Evolutionary conservation across 2,113 vertebrate species (phyloP), one percentile per base, ranked within the genome.

Genomic region (Mustela lutreola): DNA sequence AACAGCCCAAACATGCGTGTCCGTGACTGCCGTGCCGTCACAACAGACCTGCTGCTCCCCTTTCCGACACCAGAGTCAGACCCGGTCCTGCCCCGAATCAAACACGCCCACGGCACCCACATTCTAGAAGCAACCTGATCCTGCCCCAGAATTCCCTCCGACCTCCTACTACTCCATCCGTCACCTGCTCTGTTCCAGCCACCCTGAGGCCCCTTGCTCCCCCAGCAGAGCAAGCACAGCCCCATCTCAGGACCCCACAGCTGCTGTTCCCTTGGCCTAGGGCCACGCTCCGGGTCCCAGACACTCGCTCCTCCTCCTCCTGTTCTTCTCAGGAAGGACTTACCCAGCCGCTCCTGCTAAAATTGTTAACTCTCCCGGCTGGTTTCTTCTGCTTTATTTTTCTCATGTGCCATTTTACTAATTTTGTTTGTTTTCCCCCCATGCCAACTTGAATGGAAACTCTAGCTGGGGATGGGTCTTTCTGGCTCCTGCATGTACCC

Each of bases 241-340:
- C 21, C 81, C 10, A 5, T 9, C 65, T 53, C 60, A 53, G 73
- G 80, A 39, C n/a, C 65, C 45, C 22, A 42, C 22, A 31, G 42
- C 60, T 0, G 11, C 1, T 4, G 4, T 7, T 21, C 16, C 42
- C 4, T 19, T 1, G 0, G 2, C 58, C 63, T n/a, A 76, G n/a
- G n/a, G 26, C 42, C 56, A 12, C 42, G 4, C 31, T 21, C 53
- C 26, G 33, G 1, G 6, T 2, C 15, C 1, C 16, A 2, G 19
- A 0, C 1, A 16, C 36, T 89, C 33, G 1, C 14, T 33, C 2
- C 15, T 36, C 53, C 45, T 78, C 71, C 16, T 0, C 26, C 58
- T 60, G 12, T 19, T 60, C 63, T 56, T 67, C 83, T 33, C 1
- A 0, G 11, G 1, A 12, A 86, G 60, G 60, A 45, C 10, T 1